A percentile compares a stretch with the other conserved stretches of the same genome.
Conservation (phyloP, 2,888 invertebrate genomes). For the Oegoconia quadripuncta region DNA sequence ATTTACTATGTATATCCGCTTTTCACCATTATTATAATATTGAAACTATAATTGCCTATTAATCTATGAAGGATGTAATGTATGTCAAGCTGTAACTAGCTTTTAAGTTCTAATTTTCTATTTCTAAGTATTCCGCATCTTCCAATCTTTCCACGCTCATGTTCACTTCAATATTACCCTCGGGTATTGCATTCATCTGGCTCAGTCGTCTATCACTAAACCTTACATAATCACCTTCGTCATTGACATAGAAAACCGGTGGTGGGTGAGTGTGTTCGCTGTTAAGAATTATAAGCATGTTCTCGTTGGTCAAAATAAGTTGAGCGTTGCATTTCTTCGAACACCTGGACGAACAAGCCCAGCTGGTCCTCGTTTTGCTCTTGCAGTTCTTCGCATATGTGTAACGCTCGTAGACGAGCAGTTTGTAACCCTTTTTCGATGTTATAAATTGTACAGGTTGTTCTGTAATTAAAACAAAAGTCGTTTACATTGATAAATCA, state of each 20-base stretch:
- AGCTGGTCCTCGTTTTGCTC: conserved; percentile 43
- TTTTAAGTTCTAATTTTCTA: too few species aligned
- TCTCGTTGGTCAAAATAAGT: conserved; percentile 39
- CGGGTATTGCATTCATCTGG: conserved; percentile 11
- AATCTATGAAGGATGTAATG: too few species aligned
- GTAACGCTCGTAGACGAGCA: conserved; percentile 55
- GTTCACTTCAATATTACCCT: background rate
- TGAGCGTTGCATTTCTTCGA: conserved; percentile 57
- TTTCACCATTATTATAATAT: too few species aligned
- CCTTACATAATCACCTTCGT: conserved; percentile 48
- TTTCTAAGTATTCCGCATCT: background rate
- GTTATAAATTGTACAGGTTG: conserved; percentile 61
- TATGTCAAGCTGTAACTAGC: too few species aligned
- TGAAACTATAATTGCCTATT: too few species aligned
- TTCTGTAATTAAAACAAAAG: conserved; percentile 43
- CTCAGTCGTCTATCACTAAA: conserved; percentile 27
- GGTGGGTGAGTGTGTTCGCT: conserved; percentile 50
- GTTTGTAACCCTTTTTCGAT: conserved; percentile 52
- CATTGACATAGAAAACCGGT: conserved; percentile 53
- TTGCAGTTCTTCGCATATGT: conserved; percentile 51
- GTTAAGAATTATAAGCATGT: conserved; percentile 40
- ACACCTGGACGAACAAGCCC: conserved; percentile 62
- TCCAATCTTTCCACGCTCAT: background rate
- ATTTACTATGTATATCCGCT: too few species aligned
- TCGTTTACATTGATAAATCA: too few species aligned